Base-by-base conservation (phyloP, 2,888 invertebrate genomes). In the Criorhina ranunculi region DNA sequence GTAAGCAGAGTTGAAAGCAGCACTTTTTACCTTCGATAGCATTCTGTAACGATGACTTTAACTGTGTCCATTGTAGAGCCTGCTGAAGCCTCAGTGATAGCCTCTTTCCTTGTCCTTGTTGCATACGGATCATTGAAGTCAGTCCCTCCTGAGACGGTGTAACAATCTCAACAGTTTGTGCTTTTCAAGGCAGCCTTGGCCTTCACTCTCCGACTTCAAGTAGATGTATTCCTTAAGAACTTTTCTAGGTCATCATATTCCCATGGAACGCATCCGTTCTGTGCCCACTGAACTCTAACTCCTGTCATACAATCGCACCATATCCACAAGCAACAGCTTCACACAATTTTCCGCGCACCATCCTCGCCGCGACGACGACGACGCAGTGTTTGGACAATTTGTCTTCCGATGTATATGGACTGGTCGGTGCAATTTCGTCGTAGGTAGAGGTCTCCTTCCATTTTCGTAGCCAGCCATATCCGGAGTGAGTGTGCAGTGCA, bases 391-490 rank as follows among this genome's bases (percentile, higher is more conserved):
- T 64, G 80, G 80, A 66, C 85, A 85, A 85, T 85, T 85, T 85
- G 85, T 85, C 85, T 76, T n/a, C 75, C 73, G 53, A 33, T 35
- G 59, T 76, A 70, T 85, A 80, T 80, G 85, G 85, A 80, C 64
- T 80, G 73, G 60, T 62, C 66, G 53, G 59, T 59, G 85, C 80
- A 59, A 80, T 80, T 85, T 85, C 66, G 80, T 69, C 57, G 59
- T 17, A 51, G 66, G 24, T 33, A 83, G 73, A 33, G 67, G 40
- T 75, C 60, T 69, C 53, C 64, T 67, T 80, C 75, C 80, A 80
- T 80, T 80, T 85, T 70, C 8, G 80, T 76, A 69, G 24, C 24
- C 80, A 64, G 46, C 85, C 85, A 85, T 80, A 80, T 59, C 19
- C 40, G 85, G 85, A 80, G 57, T 42, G 42, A 42, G 29, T n/a